Percentiles rank a stretch among this genome's conserved stretches.
Evolutionary conservation across 1,140 invertebrate genomes (phyloP).

Genomic region (Drosophila suzukii): DNA sequence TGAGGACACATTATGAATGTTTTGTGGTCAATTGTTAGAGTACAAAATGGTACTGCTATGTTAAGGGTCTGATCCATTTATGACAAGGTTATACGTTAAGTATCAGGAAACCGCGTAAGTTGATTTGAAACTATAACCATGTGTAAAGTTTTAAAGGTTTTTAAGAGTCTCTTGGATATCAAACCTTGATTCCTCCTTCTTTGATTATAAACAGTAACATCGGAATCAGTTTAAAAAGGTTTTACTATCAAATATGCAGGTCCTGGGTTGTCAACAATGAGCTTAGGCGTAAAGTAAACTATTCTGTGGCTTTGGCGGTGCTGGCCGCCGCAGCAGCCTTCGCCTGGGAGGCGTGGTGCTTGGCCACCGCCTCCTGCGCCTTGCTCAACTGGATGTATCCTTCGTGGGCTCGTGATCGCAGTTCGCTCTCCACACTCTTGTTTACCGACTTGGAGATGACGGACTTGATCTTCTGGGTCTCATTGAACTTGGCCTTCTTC

Average conservation of each 20-base stretch:
- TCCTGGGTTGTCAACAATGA: constrained; percentile 10
- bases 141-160: too few species aligned
- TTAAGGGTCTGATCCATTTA: too few species aligned
- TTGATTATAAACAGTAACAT: background rate
- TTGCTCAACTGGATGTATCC: constrained; percentile 85
- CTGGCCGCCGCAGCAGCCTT: constrained; percentile 61
- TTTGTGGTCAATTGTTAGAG: too few species aligned
- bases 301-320: constrained; percentile 37
- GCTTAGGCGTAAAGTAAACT: constrained; percentile 14
- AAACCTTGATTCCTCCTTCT: too few species aligned
- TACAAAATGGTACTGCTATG: too few species aligned
- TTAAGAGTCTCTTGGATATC: too few species aligned
- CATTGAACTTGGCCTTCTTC: constrained; percentile 87
- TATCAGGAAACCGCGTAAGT: too few species aligned
- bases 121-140: background rate
- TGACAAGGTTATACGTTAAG: too few species aligned
- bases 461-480: constrained; percentile 87
- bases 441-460: constrained; percentile 88
- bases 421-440: constrained; percentile 87
- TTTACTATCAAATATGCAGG: background rate
- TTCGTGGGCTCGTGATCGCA: constrained; percentile 86
- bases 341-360: constrained; percentile 70
- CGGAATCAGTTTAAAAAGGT: background rate
- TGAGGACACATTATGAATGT: too few species aligned
- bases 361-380: constrained; percentile 85